phyloP scores from a whole-genome alignment of 2,888 invertebrate species.

The Sinelater perroti region DNA sequence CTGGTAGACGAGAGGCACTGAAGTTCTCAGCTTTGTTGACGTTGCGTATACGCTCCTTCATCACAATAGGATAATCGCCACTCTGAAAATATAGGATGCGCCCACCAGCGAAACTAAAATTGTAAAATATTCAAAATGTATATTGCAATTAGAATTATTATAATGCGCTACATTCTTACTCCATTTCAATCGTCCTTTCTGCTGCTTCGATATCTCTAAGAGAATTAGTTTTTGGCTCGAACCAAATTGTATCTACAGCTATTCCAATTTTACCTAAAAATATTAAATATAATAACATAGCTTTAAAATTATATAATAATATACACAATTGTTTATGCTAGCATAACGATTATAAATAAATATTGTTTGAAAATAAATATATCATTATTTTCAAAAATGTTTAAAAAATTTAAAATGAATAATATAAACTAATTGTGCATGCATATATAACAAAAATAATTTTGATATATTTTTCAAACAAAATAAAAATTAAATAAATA shows the following conservation, averaged over 20 bases:
- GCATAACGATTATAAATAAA: no score
- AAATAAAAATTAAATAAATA: no score
- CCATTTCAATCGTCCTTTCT: constrained; percentile 66
- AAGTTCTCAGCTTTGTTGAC: constrained; percentile 60
- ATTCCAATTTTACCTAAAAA: constrained; percentile 69
- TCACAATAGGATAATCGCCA: constrained; percentile 64
- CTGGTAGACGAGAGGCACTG: constrained; percentile 60
- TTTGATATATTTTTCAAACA: no score
- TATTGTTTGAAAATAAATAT: no score
- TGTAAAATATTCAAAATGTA: not conserved
- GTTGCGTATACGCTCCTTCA: constrained; percentile 59
- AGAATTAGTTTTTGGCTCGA: constrained; percentile 62
- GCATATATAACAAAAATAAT: no score
- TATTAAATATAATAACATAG: no score
- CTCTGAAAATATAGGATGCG: constrained; percentile 61
- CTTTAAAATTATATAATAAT: no score
- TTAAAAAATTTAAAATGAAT: no score
- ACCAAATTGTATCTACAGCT: constrained; percentile 66
- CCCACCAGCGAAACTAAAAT: constrained; percentile 61
- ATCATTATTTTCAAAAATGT: no score
- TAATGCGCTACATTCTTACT: constrained; percentile 60
- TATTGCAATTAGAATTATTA: not conserved
- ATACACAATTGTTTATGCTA: no score
- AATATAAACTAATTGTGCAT: no score
- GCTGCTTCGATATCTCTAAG: constrained; percentile 64